Conservation (phyloP, 2,888 invertebrate species). For the Dusona sp. region DNA sequence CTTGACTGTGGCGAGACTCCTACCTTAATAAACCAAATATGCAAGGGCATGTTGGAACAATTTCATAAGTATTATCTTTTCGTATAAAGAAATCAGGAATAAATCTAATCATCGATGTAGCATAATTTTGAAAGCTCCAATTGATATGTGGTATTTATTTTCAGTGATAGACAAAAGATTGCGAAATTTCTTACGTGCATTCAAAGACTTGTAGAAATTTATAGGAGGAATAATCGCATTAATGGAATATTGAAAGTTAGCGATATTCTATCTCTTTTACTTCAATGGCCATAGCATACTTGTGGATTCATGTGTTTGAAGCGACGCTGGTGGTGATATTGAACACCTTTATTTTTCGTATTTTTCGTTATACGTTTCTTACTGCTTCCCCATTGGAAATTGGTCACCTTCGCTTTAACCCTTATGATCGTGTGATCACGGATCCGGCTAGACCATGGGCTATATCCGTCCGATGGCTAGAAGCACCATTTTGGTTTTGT, state of each 20-base stretch:
- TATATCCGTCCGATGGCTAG: slow-evolving; percentile 6
- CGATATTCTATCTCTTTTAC: not conserved
- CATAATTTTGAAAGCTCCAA: too few relatives aligned
- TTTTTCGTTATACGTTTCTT: not conserved
- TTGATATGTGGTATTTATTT: not conserved
- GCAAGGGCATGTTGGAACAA: too few relatives aligned
- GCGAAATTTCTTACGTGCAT: not conserved
- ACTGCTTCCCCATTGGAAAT: not conserved
- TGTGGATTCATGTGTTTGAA: not conserved
- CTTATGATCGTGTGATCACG: slow-evolving; percentile 4
- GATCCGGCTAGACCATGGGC: slow-evolving; percentile 5
- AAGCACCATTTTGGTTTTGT: slow-evolving; percentile 20
- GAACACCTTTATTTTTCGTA: not conserved
- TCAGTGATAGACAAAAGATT: not conserved
- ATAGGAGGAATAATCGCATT: not conserved
- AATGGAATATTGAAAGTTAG: not conserved
- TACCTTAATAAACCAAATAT: too few relatives aligned
- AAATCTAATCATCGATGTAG: too few relatives aligned
- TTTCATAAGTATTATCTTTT: too few relatives aligned
- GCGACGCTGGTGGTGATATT: not conserved
- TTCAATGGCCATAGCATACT: not conserved
- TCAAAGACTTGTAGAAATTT: not conserved
- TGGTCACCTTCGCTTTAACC: slow-evolving; percentile 4
- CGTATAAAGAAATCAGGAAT: too few relatives aligned
- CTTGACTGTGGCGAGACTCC: too few relatives aligned